These are phyloP conservation scores for Phyllostomus hastatus DNA, from an alignment of 2,113 vertebrate genomes.

Conservation along the genomic window DNA sequence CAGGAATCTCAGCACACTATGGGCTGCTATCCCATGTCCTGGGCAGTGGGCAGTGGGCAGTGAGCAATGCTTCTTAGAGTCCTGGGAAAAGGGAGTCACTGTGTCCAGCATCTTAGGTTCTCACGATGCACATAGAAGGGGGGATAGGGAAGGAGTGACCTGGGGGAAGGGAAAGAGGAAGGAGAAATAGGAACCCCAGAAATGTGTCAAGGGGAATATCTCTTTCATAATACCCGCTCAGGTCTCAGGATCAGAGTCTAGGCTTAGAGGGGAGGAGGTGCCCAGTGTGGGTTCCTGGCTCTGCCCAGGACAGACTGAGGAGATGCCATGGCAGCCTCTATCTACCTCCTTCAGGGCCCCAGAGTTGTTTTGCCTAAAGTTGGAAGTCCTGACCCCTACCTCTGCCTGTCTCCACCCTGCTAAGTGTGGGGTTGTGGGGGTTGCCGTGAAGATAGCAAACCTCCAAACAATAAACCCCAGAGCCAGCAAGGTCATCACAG, in stretches of 20 bases:
- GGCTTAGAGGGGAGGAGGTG: background rate
- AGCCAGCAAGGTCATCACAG: background rate
- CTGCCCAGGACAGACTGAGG: background rate
- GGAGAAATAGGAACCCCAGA: background rate
- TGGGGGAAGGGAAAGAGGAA: background rate
- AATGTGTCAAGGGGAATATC: background rate
- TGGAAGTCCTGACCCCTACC: background rate
- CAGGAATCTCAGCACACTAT: background rate
- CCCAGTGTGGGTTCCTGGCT: background rate
- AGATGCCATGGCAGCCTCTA: background rate
- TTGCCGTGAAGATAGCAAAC: background rate
- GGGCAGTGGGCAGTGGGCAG: background rate
- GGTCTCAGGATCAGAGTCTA: background rate
- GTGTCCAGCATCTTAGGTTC: background rate
- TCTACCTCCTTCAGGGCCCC: background rate
- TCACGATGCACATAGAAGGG: background rate
- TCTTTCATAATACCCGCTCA: background rate
- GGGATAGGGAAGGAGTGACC: background rate
- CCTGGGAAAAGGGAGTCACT: background rate
- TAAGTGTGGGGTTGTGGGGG: background rate
- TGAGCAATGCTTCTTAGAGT: background rate
- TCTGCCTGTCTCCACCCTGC: background rate
- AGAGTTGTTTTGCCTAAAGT: background rate
- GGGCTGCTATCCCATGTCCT: background rate
- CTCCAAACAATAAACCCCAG: background rate